Base-by-base conservation (phyloP, 1,140 invertebrate genomes). In the Tetranychus cinnabarinus region DNA sequence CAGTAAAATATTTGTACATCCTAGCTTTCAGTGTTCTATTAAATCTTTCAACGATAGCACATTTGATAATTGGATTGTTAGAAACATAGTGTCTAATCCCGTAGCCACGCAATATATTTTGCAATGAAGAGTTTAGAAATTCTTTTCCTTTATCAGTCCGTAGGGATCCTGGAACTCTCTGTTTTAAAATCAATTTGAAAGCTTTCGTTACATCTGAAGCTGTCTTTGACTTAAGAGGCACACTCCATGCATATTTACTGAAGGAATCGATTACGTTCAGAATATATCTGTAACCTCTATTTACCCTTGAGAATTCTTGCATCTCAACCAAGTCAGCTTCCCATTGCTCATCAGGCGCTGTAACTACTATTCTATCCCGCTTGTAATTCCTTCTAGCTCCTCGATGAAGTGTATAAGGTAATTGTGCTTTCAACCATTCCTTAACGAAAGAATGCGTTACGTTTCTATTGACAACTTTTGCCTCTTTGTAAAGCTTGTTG, bases 281-380 rank as follows among this genome's bases (percentile, higher is more conserved):
- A 23, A 23, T 23, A 23, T 23, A 23, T 23, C 23, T 23, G 23
- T 23, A 23, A 23, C 23, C 23, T 23, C 15, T 46, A 46, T 46
- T 46, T 15, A 7, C 7, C 15, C 45, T 46, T 46, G 7, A 10
- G 45, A 46, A 46, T 7, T 46, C 45, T 50, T 57, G n/a, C 23
- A 69, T 42, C 55, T 68, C 68, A 35, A 63, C 61, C 15, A 69
- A 62, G 59, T 68, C 67, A 39, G 61, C 62, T 58, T 69, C 63
- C 56, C 58, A 68, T 48, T 66, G 63, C 7, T 68, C 63, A 62
- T 68, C 63, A 6, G 64, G 60, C 2, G 39, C 15, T 15, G 45
- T 10, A 46, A 46, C 45, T 10, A 10, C 8, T 46, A 46, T 46
- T 7, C 8, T 7, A 46, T 46, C 15, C 45, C 45, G 7, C 15